Base-by-base conservation (phyloP, 2,113 vertebrate species). In the Siniperca chuatsi region DNA sequence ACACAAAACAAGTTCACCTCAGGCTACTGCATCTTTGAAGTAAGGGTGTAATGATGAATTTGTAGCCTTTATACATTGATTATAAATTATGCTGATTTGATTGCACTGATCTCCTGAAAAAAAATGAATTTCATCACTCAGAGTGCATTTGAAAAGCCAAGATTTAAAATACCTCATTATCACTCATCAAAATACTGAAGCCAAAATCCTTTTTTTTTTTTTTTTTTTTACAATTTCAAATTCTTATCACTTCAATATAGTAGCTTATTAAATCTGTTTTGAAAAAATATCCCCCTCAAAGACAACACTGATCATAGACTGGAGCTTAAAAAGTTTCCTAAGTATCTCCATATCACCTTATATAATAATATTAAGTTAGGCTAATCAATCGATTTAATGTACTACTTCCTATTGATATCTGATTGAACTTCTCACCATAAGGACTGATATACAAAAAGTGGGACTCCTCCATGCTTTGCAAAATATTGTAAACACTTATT, bases 61-160 rank as follows among this genome's bases (percentile, higher is more conserved):
- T 72, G 40, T 10, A 29, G 54, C 60, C 7, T 20, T 70, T 55
- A n/a, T 5, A 55, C 33, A 67, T 42, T 1, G 12, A 60, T n/a
- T 44, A 68, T n/a, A 48, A 67, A 74, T 62, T 7, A 50, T 54
- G n/a, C 33, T 75, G 48, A 61, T 77, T 46, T 77, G 9, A 35
- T 7, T 54, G 50, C 70, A 58, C 12, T 18, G 44, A 76, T 42
- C 21, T 21, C 25, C 6, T 52, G 42, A 50, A 62, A 62, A 5
- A 25, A 58, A 65, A 65, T 44, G 15, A 23, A 46, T 42, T 81
- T 37, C 42, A 40, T 21, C 16, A 20, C 46, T 68, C 50, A 44
- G 1, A 6, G 18, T 70, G 25, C 40, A 64, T 29, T 16, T 37
- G n/a, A 25, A 77, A 52, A 57, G 25, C 25, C 79, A 78, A 25